Percentiles rank a stretch among this genome's conserved stretches.
Conservation (phyloP, 2,888 invertebrate species). For the Drosophila colorata region DNA sequence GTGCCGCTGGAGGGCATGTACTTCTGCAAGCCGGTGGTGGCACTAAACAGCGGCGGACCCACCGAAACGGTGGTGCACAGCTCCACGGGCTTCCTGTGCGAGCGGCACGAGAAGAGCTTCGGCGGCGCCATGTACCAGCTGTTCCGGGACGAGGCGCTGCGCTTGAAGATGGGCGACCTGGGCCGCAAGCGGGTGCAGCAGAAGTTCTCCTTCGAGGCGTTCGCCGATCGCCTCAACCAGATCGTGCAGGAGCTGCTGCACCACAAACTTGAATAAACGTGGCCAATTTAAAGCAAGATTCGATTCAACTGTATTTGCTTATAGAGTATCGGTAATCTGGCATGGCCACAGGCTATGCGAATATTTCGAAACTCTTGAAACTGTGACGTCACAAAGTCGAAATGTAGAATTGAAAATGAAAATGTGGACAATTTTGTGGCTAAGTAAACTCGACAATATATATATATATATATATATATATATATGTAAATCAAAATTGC, state of each 20-base stretch:
- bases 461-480: no score
- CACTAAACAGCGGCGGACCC: conserved; percentile 98
- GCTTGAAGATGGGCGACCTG: conserved; percentile 90
- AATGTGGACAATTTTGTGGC: no score
- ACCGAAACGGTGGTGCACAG: conserved; percentile 94
- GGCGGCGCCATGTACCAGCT: conserved; percentile 91
- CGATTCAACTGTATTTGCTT: no score
- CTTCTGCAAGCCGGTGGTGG: conserved; percentile 95
- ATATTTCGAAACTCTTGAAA: no score
- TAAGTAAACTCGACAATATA: no score
- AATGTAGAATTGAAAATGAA: no score
- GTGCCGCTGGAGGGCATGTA: conserved; percentile 99
- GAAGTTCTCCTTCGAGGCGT: conserved; percentile 94
- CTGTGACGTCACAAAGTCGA: no score
- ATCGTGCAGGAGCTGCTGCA: conserved; percentile 65
- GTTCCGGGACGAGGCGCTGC: conserved; percentile 87
- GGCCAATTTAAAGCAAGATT: no score
- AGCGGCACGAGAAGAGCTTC: conserved; percentile 89
- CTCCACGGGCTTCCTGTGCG: conserved; percentile 92
- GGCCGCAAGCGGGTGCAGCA: conserved; percentile 91
- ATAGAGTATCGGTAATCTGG: no score
- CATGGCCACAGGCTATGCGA: no score
- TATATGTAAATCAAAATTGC: no score
- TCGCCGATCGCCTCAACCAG: conserved; percentile 89
- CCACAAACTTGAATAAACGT: conserved; percentile 22